A percentile compares a stretch with the other conserved stretches of the same genome.
phyloP scores from a whole-genome alignment of 2,888 invertebrate species.

The Neoitamus cyanurus region DNA sequence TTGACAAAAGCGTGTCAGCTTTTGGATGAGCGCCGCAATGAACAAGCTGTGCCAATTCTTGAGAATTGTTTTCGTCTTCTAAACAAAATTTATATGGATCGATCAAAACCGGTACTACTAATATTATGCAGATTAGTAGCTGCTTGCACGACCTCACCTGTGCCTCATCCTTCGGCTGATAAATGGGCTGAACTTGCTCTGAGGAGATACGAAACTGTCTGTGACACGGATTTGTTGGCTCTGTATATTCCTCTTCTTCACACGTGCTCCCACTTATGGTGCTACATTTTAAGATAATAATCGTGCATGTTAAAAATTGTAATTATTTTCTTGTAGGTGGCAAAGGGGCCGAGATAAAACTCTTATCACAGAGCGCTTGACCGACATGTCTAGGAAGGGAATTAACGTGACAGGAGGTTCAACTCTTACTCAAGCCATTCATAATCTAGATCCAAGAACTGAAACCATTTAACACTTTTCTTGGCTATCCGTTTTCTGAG shows the following conservation, averaged over 20 bases:
- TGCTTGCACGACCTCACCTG: slow-evolving; percentile 66
- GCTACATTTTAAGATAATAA: slow-evolving; percentile 47
- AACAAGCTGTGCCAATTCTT: slow-evolving; percentile 72
- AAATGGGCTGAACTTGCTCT: slow-evolving; percentile 77
- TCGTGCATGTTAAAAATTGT: background rate
- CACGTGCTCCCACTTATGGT: slow-evolving; percentile 76
- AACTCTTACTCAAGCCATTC: slow-evolving; percentile 75
- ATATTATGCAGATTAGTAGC: slow-evolving; percentile 78
- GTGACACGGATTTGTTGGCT: slow-evolving; percentile 76
- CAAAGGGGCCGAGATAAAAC: slow-evolving; percentile 73
- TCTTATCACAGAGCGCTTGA: slow-evolving; percentile 71
- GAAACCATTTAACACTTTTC: slow-evolving; percentile 61
- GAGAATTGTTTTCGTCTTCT: slow-evolving; percentile 77
- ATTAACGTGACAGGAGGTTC: slow-evolving; percentile 72
- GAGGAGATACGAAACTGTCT: slow-evolving; percentile 77
- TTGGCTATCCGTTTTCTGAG: background rate
- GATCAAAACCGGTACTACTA: slow-evolving; percentile 75
- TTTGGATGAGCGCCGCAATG: slow-evolving; percentile 71
- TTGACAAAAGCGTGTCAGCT: slow-evolving; percentile 71
- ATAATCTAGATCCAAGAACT: slow-evolving; percentile 68
- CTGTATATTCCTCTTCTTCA: slow-evolving; percentile 77
- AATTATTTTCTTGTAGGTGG: slow-evolving; percentile 65
- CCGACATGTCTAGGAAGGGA: slow-evolving; percentile 73
- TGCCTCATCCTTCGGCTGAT: slow-evolving; percentile 72
- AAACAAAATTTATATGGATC: slow-evolving; percentile 73